Base-by-base conservation (phyloP, 2,888 invertebrate genomes). In the Plusia festucae region DNA sequence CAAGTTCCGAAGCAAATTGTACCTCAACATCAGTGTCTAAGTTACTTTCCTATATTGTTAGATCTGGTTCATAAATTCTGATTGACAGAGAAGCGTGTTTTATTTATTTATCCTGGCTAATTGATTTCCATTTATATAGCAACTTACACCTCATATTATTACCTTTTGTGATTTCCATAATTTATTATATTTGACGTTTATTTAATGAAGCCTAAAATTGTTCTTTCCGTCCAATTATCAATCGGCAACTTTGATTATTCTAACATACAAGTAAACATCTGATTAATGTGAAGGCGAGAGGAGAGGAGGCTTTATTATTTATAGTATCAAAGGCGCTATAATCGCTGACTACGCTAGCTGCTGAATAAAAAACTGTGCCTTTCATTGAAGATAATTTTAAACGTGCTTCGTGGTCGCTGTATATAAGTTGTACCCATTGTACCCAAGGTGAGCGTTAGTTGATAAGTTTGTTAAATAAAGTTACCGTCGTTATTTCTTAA, bases 181-280 rank as follows among this genome's bases (percentile, higher is more conserved):
- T n/a, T 15, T n/a, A n/a, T 30, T 9, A 30, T 30, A 9, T 30
- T 30, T 30, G 3, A 18, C 15, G 24, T 58, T n/a, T 18, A 34
- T 34, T 40, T 30, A 7, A 52, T 24, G 13, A 55, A 53, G 22
- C 52, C 22, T 49, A 16, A 46, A 46, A 61, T 30, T 18, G 60
- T 60, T n/a, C n/a, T n/a, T n/a, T n/a, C 24, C 20, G n/a, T 9
- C 59, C n/a, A 57, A 52, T 66, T 62, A 59, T 15, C 15, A 11
- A 13, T 11, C 22, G 13, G 8, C 9, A 11, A 11, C 54, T n/a
- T 55, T 65, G 27, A 58, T 58, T 53, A 46, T 52, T 20, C 30
- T 15, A 46, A 60, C 27, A 60, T 57, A 55, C 34, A 53, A 53
- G 20, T 30, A 18, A 15, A 9, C 13, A 40, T 34, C 55, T 34